Conservation (phyloP, 1,140 invertebrate genomes). For the Ostrea denselamellosa region DNA sequence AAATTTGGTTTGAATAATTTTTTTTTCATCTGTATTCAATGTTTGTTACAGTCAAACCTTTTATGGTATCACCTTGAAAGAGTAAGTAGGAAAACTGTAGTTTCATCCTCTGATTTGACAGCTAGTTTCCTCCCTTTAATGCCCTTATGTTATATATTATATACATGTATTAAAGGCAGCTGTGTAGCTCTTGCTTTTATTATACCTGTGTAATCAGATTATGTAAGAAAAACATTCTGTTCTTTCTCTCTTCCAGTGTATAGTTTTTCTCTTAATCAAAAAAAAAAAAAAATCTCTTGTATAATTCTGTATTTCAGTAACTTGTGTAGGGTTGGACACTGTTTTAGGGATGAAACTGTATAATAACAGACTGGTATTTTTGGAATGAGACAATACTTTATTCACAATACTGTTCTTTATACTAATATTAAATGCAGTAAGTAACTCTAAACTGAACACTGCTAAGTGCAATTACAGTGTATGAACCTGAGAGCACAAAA, state of each 20-base stretch:
- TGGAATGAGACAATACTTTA: no score
- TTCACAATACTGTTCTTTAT: no score
- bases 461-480: no score
- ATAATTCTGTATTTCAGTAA: not conserved
- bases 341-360: no score
- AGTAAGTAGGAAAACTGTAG: conserved; percentile 61
- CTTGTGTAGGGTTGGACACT: no score
- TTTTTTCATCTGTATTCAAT: conserved; percentile 42
- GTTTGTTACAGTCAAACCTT: conserved; percentile 67
- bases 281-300: not conserved
- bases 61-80: conserved; percentile 70
- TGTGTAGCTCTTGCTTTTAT: conserved; percentile 12
- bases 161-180: conserved; percentile 1
- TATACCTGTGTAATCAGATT: not conserved
- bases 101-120: conserved; percentile 2
- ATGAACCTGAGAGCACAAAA: no score
- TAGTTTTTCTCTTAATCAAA: conserved; percentile 28
- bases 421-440: no score
- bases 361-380: no score
- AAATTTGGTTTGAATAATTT: conserved; percentile 21
- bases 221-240: not conserved
- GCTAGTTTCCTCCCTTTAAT: conserved; percentile 24
- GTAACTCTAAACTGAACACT: no score
- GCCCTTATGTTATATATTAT: not conserved
- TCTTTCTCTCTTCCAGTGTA: not conserved